phyloP scores from a whole-genome alignment of 2,113 vertebrate species.

The Lutjanus erythropterus region DNA sequence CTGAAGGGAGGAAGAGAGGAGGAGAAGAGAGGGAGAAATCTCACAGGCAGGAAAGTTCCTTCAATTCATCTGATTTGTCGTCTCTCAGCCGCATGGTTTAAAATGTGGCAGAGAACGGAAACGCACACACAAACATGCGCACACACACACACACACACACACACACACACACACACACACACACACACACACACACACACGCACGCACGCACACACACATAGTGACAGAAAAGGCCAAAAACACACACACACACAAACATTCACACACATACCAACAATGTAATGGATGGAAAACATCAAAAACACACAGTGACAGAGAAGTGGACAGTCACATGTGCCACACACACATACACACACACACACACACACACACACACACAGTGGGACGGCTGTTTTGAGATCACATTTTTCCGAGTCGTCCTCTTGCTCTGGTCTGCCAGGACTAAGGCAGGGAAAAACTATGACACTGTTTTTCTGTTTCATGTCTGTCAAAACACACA shows the following conservation, averaged over 20 bases:
- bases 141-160: conserved; percentile 16
- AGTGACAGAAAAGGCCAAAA: too few relatives aligned
- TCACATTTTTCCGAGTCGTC: conserved; percentile 59
- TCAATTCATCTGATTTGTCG: conserved; percentile 39
- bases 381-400: conserved; percentile 3
- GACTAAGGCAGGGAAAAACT: conserved; percentile 57
- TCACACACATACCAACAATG: conserved; percentile 5
- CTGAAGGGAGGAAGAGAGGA: too few relatives aligned
- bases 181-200: conserved; percentile 10
- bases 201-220: conserved; percentile 9
- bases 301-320: conserved; percentile 28
- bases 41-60: conserved; percentile 47
- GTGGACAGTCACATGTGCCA: conserved; percentile 43
- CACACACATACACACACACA: conserved; percentile 24
- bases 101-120: conserved; percentile 33
- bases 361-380: conserved; percentile 36
- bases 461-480: conserved; percentile 65
- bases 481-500: conserved; percentile 57
- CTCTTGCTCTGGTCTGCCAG: conserved; percentile 43
- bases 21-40: not conserved
- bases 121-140: conserved; percentile 17
- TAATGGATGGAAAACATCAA: conserved; percentile 52
- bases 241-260: not conserved
- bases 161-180: conserved; percentile 11
- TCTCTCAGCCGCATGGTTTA: conserved; percentile 26